These are phyloP conservation scores for Mercenaria mercenaria DNA, from an alignment of 1,140 invertebrate species.

Conservation along the genomic window DNA sequence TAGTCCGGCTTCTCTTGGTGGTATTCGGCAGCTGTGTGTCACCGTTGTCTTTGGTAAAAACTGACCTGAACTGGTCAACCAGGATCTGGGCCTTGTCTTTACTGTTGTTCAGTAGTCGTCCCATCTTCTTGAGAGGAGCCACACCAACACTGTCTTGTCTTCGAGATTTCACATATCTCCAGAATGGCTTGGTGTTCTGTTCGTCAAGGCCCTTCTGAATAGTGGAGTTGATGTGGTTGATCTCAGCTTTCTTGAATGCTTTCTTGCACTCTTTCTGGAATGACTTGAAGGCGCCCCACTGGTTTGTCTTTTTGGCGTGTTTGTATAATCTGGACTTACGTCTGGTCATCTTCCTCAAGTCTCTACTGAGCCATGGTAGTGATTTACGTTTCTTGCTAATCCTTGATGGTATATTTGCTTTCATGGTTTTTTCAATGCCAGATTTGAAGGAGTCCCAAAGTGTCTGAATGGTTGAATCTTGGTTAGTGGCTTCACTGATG, in stretches of 20 bases:
- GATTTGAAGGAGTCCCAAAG: slow-evolving; percentile 27
- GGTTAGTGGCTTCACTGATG: background rate
- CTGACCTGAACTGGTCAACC: no score
- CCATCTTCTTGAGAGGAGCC: slow-evolving; percentile 43
- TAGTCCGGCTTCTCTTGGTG: background rate
- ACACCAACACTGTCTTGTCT: slow-evolving; percentile 56
- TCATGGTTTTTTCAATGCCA: background rate
- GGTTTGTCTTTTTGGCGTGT: slow-evolving; percentile 17
- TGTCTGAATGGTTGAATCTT: background rate
- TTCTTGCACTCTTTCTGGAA: slow-evolving; percentile 57
- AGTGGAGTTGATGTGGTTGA: slow-evolving; percentile 32
- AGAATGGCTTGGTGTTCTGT: slow-evolving; percentile 49
- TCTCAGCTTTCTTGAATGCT: slow-evolving; percentile 45
- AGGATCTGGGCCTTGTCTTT: slow-evolving; percentile 51
- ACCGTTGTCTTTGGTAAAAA: slow-evolving; percentile 34
- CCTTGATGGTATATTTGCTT: slow-evolving; percentile 11
- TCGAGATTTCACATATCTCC: slow-evolving; percentile 28
- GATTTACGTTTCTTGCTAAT: background rate
- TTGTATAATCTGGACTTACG: slow-evolving; percentile 36
- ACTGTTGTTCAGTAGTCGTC: background rate
- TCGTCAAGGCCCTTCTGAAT: slow-evolving; percentile 32
- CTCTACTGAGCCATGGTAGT: slow-evolving; percentile 4
- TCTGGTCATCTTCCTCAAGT: slow-evolving; percentile 4
- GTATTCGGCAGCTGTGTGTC: background rate
- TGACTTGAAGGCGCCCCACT: background rate